phyloP scores from a whole-genome alignment of 2,113 vertebrate genomes.

The Ceuthmochares aereus region DNA sequence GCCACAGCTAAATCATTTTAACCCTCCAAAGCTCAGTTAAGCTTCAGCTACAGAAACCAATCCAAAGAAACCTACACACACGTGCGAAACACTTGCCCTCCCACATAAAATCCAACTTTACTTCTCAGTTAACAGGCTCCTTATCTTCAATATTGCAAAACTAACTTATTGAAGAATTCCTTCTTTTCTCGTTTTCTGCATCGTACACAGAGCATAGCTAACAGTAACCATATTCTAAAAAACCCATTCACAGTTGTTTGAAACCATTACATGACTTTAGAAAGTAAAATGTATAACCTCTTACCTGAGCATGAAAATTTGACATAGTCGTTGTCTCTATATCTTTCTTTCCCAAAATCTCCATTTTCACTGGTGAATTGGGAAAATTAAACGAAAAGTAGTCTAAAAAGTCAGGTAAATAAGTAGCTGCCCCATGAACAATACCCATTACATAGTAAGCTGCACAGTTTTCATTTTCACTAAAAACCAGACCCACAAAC shows the following conservation, averaged over 20 bases:
- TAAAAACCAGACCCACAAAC: slow-evolving; percentile 92
- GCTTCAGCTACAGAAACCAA: slow-evolving; percentile 5
- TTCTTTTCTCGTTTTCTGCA: not conserved
- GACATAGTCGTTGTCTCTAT: slow-evolving; percentile 99
- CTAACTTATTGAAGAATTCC: not conserved
- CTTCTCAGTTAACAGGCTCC: not conserved
- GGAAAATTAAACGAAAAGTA: slow-evolving; percentile 98
- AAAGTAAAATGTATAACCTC: slow-evolving; percentile 73
- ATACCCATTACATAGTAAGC: slow-evolving; percentile 97
- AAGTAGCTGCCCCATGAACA: slow-evolving; percentile 93
- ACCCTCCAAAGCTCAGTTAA: not conserved
- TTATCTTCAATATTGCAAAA: not conserved
- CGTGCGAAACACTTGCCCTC: not conserved
- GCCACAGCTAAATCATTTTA: not conserved
- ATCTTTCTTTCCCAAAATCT: slow-evolving; percentile 98
- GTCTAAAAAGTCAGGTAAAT: slow-evolving; percentile 97
- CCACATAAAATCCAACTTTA: not conserved
- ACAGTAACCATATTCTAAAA: not conserved
- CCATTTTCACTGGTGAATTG: slow-evolving; percentile 97
- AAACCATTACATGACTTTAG: slow-evolving; percentile 48
- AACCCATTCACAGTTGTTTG: slow-evolving; percentile 7
- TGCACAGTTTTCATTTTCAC: slow-evolving; percentile 90
- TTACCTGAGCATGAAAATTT: slow-evolving; percentile 98
- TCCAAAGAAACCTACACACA: not conserved
- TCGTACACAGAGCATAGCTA: not conserved